Evolutionary conservation across 2,888 invertebrate species (phyloP).

Genomic region (Xanthorhoe designata): DNA sequence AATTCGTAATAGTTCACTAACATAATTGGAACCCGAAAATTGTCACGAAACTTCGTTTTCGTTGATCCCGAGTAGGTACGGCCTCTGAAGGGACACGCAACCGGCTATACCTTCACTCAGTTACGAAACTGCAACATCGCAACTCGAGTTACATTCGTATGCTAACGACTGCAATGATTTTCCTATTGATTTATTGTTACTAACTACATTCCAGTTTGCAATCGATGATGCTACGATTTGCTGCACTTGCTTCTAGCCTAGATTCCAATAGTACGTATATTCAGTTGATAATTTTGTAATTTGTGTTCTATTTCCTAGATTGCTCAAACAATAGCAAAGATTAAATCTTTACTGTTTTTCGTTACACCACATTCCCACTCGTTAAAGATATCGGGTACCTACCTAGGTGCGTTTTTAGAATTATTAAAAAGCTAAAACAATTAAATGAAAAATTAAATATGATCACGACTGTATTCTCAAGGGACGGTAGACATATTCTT

Average conservation of each 20-base stretch:
- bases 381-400: not conserved
- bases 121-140: slow-evolving; percentile 17
- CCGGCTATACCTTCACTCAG: slow-evolving; percentile 22
- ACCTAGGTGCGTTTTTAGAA: not conserved
- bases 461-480: too few species aligned
- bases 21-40: too few species aligned
- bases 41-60: too few species aligned
- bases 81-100: slow-evolving; percentile 10
- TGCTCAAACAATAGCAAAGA: not conserved
- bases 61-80: too few species aligned
- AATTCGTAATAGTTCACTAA: too few species aligned
- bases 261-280: too few species aligned
- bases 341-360: not conserved
- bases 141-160: slow-evolving; percentile 7
- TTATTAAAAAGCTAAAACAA: too few species aligned
- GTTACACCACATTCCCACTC: not conserved
- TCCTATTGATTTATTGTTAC: slow-evolving; percentile 7
- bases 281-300: not conserved
- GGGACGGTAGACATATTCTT: too few species aligned
- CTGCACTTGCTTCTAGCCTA: not conserved
- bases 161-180: not conserved
- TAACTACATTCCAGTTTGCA: not conserved
- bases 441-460: too few species aligned
- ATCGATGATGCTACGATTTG: not conserved
- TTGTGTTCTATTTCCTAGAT: not conserved